Evolutionary conservation across 2,113 vertebrate species (phyloP).

Genomic region (Eurystomus gularis): DNA sequence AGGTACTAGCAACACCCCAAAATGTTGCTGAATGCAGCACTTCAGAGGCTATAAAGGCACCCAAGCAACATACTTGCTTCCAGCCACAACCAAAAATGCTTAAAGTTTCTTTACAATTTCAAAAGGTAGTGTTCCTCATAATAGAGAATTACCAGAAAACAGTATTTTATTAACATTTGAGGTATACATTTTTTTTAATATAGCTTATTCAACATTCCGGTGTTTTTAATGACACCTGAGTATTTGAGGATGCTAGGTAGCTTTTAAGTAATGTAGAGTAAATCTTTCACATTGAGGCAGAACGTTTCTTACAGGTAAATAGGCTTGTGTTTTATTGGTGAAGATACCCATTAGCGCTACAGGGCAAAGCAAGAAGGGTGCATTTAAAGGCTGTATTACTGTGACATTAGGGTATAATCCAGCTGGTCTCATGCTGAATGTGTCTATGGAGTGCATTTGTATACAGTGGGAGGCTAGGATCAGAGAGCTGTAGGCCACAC

Average conservation of each 20-base stretch:
- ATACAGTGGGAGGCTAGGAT: neutral
- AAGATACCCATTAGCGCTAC: neutral
- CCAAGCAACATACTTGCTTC: neutral
- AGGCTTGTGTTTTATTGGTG: neutral
- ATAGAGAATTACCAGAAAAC: neutral
- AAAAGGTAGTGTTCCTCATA: neutral
- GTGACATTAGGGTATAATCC: neutral
- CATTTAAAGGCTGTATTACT: neutral
- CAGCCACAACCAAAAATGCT: neutral
- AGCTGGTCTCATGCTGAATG: neutral
- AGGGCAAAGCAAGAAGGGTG: neutral
- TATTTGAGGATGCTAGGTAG: neutral
- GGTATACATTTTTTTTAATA: neutral
- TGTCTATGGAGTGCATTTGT: neutral
- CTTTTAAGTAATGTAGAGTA: neutral
- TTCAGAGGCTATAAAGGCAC: neutral
- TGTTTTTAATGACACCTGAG: neutral
- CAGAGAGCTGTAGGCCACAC: neutral
- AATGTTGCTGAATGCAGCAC: neutral
- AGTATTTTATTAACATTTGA: neutral
- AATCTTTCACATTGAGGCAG: neutral
- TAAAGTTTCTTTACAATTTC: neutral
- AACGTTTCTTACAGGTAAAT: neutral
- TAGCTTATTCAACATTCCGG: neutral
- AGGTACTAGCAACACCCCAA: neutral